phyloP scores from a whole-genome alignment of 2,888 invertebrate genomes.

The Rhingia campestris region DNA sequence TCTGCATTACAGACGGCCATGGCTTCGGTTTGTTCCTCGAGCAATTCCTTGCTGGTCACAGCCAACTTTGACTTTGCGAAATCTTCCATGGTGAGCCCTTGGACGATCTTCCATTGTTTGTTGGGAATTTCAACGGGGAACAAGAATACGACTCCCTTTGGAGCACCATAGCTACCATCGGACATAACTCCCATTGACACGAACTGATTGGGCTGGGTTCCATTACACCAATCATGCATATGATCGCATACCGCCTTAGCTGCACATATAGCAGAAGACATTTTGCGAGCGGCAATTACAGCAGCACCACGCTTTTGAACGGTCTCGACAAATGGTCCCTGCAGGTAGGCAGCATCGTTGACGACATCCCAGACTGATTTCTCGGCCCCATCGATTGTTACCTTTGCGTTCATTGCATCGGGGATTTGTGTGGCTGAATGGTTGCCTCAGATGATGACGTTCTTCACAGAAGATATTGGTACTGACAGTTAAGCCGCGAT shows the following conservation, averaged over 20 bases:
- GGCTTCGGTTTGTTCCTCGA: conserved; percentile 94
- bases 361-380: conserved; percentile 88
- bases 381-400: conserved; percentile 84
- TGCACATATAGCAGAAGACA: conserved; percentile 99
- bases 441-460: conserved; percentile 99
- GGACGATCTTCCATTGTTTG: conserved; percentile 93
- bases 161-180: conserved; percentile 96
- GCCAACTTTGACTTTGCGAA: conserved; percentile 93
- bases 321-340: conserved; percentile 91
- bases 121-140: conserved; percentile 94
- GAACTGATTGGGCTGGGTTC: conserved; percentile 89
- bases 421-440: conserved; percentile 99
- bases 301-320: conserved; percentile 99
- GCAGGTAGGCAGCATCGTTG: conserved; percentile 92
- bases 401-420: conserved; percentile 91
- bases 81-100: conserved; percentile 91
- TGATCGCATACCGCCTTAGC: conserved; percentile 99
- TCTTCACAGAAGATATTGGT: conserved; percentile 90
- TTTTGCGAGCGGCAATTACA: conserved; percentile 97
- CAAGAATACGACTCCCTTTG: conserved; percentile 95
- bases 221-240: conserved; percentile 97
- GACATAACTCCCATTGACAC: conserved; percentile 99
- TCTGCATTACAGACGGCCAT: conserved; percentile 88
- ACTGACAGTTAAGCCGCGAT: conserved; percentile 88
- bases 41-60: conserved; percentile 92